Evolutionary conservation across 2,113 vertebrate genomes (phyloP).

Genomic region (Lanius collurio): DNA sequence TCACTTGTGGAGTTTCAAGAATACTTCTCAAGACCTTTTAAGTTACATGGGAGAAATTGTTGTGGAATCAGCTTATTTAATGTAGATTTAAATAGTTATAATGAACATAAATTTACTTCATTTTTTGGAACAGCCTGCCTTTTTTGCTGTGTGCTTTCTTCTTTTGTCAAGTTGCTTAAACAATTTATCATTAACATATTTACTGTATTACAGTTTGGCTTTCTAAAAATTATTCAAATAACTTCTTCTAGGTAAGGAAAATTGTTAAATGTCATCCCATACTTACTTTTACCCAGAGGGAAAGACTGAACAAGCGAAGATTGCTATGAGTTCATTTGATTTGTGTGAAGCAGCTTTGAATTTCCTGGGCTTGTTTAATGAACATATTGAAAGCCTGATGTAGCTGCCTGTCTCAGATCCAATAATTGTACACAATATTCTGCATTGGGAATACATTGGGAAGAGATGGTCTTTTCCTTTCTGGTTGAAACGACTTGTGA

Average conservation of each 20-base stretch:
- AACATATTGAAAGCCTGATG: neutral
- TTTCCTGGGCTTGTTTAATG: neutral
- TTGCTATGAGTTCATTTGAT: neutral
- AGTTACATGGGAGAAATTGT: neutral
- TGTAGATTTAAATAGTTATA: neutral
- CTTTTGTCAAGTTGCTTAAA: neutral
- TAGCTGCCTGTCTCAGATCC: neutral
- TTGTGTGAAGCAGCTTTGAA: neutral
- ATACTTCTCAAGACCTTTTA: neutral
- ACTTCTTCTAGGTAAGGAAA: neutral
- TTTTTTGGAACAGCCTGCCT: neutral
- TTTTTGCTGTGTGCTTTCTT: neutral
- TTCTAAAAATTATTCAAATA: neutral
- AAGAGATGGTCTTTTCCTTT: neutral
- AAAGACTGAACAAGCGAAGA: neutral
- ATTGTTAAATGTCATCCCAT: neutral
- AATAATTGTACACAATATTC: neutral
- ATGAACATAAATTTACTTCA: neutral
- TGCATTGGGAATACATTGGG: neutral
- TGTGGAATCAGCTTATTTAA: neutral
- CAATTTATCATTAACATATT: neutral
- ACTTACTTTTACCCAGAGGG: neutral
- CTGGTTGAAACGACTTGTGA: neutral
- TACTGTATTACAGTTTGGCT: neutral
- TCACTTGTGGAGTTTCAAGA: neutral